A percentile compares a stretch with the other conserved stretches of the same genome.
These are phyloP conservation scores for Athene noctua DNA, from an alignment of 2,113 vertebrate genomes.

Conservation along the genomic window DNA sequence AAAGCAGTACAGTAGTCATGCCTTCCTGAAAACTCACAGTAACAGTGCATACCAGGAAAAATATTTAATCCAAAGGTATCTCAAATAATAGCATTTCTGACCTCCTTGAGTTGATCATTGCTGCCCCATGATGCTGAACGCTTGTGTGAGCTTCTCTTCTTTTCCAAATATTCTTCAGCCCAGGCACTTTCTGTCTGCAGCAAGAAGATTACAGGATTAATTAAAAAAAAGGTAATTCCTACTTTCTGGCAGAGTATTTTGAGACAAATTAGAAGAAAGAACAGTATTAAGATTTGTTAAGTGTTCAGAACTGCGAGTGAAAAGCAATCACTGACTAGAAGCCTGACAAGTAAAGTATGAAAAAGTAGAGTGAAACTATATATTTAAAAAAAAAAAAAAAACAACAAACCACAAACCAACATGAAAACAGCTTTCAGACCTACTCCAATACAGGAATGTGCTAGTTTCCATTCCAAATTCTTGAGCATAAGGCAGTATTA, in stretches of 20 bases:
- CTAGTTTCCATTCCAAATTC: background rate
- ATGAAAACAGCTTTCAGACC: background rate
- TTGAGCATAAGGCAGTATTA: background rate
- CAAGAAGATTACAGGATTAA: background rate
- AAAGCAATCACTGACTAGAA: background rate
- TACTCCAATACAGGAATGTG: background rate
- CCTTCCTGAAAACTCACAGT: background rate
- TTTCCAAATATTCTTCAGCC: conserved; percentile 92
- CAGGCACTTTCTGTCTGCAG: conserved; percentile 94
- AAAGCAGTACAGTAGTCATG: background rate
- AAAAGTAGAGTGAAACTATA: background rate
- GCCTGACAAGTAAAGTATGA: background rate
- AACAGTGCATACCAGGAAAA: background rate
- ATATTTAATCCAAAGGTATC: background rate
- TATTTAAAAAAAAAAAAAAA: background rate
- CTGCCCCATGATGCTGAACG: conserved; percentile 97
- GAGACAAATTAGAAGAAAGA: background rate
- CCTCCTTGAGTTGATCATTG: conserved; percentile 98
- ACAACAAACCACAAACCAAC: too few species aligned
- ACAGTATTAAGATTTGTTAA: background rate
- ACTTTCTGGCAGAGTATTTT: background rate
- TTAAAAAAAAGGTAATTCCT: background rate
- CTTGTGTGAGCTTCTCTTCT: conserved; percentile 92
- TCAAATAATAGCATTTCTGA: conserved; percentile 61
- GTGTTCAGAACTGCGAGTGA: background rate